A percentile compares a stretch with the other conserved stretches of the same genome.
These are phyloP conservation scores for Archilochus colubris DNA, from an alignment of 2,113 vertebrate genomes.

Conservation along the genomic window DNA sequence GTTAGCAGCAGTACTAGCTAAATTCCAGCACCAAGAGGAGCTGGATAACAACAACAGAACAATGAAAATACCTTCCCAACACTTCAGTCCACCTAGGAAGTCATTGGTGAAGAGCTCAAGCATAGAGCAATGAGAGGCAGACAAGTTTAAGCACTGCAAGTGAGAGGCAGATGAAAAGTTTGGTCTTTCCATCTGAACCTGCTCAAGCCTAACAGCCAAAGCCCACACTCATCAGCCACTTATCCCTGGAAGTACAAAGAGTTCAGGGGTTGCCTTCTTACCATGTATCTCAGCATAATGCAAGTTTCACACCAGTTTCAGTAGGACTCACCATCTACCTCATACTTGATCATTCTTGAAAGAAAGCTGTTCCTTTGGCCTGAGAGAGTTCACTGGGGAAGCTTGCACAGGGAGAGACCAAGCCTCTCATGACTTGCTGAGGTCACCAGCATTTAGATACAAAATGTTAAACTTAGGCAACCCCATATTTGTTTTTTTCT, in stretches of 20 bases:
- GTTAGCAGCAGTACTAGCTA: background rate
- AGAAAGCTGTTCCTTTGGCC: background rate
- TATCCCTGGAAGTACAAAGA: background rate
- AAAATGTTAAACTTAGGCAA: background rate
- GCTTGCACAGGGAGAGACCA: background rate
- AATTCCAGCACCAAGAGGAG: background rate
- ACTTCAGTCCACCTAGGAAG: background rate
- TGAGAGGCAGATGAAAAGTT: background rate
- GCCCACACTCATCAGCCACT: background rate
- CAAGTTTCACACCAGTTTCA: background rate
- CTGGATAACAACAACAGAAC: background rate
- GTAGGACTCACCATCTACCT: background rate
- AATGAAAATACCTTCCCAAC: background rate
- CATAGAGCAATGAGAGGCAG: background rate
- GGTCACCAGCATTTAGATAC: background rate
- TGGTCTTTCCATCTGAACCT: rapidly evolving
- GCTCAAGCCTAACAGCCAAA: background rate
- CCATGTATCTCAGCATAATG: background rate
- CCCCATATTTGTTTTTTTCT: background rate
- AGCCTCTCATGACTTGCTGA: background rate
- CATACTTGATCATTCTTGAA: background rate
- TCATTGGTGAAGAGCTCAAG: background rate
- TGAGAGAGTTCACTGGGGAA: background rate
- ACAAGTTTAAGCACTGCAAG: background rate
- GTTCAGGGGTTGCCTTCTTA: background rate